A percentile compares a stretch with the other conserved stretches of the same genome.
Conservation (phyloP, 2,797 vertebrate genomes). For the Tragelaphus eurycerus region DNA sequence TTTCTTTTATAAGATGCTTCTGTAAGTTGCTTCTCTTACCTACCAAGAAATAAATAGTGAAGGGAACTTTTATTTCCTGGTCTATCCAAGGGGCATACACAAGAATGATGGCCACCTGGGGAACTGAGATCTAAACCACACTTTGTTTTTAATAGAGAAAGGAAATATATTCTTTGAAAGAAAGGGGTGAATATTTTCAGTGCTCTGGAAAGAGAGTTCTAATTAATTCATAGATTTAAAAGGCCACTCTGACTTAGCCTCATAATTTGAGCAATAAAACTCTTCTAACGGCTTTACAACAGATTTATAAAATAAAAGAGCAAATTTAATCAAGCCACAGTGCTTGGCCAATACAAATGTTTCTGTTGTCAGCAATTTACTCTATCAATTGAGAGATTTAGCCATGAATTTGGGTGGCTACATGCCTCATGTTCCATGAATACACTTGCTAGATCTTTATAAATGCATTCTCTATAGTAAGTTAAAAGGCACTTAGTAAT, state of each 20-base stretch:
- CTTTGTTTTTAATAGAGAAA: constrained; percentile 63
- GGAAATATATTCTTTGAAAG: constrained; percentile 47
- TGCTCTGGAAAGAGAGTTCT: constrained; percentile 60
- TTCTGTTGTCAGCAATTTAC: constrained; percentile 44
- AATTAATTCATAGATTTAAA: constrained; percentile 72
- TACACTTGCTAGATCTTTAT: constrained; percentile 40
- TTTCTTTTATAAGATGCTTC: constrained; percentile 12
- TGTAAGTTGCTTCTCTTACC: constrained; percentile 1
- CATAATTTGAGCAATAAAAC: constrained; percentile 69
- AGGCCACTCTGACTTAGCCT: constrained; percentile 52
- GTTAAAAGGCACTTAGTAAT: constrained; percentile 46
- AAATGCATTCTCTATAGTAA: constrained; percentile 44
- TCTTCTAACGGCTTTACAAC: constrained; percentile 55
- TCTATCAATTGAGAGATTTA: constrained; percentile 49
- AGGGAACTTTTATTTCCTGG: constrained; percentile 53
- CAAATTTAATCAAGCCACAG: constrained; percentile 56
- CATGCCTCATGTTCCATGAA: constrained; percentile 39
- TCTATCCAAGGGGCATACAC: constrained; percentile 32
- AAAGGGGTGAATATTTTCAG: constrained; percentile 28
- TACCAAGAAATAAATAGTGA: not conserved
- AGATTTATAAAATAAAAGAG: constrained; percentile 65
- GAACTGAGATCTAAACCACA: constrained; percentile 60
- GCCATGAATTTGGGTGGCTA: constrained; percentile 7
- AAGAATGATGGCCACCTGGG: constrained; percentile 10
- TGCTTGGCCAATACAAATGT: constrained; percentile 14